A percentile compares a stretch with the other conserved stretches of the same genome.
These are phyloP conservation scores for Sebastes alutus DNA, from an alignment of 2,797 vertebrate genomes.

Conservation along the genomic window DNA sequence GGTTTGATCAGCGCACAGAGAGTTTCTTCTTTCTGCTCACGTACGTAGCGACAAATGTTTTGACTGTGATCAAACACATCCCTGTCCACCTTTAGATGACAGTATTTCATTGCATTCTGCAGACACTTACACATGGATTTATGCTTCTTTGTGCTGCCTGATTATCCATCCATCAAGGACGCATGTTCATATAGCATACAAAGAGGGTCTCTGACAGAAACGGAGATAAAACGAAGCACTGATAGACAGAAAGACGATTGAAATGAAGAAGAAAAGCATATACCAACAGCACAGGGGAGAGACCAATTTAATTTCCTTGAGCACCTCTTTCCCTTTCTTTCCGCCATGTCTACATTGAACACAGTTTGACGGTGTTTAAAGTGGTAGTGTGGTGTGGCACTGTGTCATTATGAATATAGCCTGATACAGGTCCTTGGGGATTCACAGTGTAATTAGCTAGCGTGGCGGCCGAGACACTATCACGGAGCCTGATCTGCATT, in stretches of 20 bases:
- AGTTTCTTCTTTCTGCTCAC: background rate
- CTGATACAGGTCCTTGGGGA: constrained; percentile 42
- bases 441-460: constrained; percentile 64
- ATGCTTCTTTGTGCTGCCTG: background rate
- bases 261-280: constrained; percentile 8
- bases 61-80: constrained; percentile 30
- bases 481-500: constrained; percentile 60
- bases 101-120: background rate
- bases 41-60: background rate
- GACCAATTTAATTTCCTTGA: constrained; percentile 36
- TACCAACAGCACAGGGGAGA: background rate
- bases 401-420: constrained; percentile 43
- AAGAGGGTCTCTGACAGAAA: background rate
- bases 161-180: background rate
- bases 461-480: constrained; percentile 46
- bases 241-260: background rate
- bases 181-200: background rate
- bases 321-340: constrained; percentile 12
- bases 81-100: constrained; percentile 17
- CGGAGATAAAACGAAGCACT: background rate
- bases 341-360: constrained; percentile 46
- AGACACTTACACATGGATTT: constrained; percentile 20
- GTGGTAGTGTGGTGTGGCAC: constrained; percentile 22
- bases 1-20: constrained; percentile 22
- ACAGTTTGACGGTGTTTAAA: constrained; percentile 21